These are phyloP conservation scores for Aphyosemion australe DNA, from an alignment of 2,113 vertebrate species.

Conservation along the genomic window DNA sequence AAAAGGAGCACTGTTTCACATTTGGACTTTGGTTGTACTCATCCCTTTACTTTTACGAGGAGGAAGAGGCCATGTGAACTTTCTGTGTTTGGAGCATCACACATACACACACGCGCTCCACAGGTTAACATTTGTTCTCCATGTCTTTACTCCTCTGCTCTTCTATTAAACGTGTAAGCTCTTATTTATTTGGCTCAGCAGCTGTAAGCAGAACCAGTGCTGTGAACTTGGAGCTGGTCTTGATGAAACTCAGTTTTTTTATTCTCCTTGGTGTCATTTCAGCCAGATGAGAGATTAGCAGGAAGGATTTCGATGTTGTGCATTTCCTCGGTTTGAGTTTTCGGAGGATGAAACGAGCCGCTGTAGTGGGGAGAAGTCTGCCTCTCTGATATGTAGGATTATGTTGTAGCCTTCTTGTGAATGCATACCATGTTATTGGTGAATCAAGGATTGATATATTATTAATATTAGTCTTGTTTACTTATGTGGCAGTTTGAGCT, in stretches of 20 bases:
- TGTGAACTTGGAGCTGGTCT: constrained; percentile 21
- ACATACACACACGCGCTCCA: constrained; percentile 26
- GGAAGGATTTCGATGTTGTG: constrained; percentile 49
- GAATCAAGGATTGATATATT: constrained; percentile 27
- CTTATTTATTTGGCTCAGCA: constrained; percentile 71
- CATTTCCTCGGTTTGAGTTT: constrained; percentile 36
- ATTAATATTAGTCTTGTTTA: constrained; percentile 32
- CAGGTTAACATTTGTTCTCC: constrained; percentile 55
- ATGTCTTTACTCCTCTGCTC: constrained; percentile 30
- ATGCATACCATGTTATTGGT: constrained; percentile 33
- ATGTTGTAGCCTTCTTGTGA: constrained; percentile 43
- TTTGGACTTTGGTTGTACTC: constrained; percentile 43
- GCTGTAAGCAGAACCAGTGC: constrained; percentile 21
- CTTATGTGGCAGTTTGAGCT: constrained; percentile 28
- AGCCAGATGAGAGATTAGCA: constrained; percentile 50
- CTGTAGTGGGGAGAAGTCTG: constrained; percentile 30
- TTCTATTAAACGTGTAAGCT: constrained; percentile 47
- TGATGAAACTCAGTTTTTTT: constrained; percentile 32
- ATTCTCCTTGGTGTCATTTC: constrained; percentile 41
- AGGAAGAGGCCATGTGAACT: constrained; percentile 44
- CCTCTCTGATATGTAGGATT: constrained; percentile 26
- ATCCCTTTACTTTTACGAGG: constrained; percentile 10
- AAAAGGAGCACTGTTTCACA: constrained; percentile 17
- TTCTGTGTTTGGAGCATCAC: constrained; percentile 24
- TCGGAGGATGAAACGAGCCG: constrained; percentile 31